phyloP scores from a whole-genome alignment of 1,140 invertebrate species.

The Calephelis nemesis region DNA sequence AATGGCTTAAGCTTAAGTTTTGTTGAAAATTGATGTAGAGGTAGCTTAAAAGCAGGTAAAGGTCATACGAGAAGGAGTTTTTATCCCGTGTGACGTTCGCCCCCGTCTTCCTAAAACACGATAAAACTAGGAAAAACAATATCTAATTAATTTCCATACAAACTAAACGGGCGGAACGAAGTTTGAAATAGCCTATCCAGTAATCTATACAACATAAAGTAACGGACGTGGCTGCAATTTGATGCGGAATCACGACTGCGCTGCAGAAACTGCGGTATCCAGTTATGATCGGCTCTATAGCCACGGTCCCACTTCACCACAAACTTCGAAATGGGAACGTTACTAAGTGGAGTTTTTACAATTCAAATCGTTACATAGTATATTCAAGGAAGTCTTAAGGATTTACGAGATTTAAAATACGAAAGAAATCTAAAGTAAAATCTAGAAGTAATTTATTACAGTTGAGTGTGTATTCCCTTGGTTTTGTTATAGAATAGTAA shows the following conservation, averaged over 20 bases:
- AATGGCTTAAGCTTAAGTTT: no score
- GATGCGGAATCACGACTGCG: conserved; percentile 50
- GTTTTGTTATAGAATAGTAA: no score
- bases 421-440: not conserved
- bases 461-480: no score
- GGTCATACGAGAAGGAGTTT: no score
- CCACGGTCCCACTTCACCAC: conserved; percentile 1
- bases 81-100: no score
- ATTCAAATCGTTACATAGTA: conserved; percentile 14
- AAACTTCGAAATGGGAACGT: not conserved
- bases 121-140: no score
- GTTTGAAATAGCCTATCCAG: conserved; percentile 2
- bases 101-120: no score
- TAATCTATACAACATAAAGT: conserved; percentile 25
- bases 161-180: not conserved
- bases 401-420: conserved; percentile 7
- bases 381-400: conserved; percentile 13
- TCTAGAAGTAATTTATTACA: not conserved
- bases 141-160: no score
- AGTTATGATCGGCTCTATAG: conserved; percentile 36
- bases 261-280: conserved; percentile 36
- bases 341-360: conserved; percentile 16
- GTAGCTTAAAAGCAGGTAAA: no score
- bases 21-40: no score
- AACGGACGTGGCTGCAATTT: conserved; percentile 39